Conservation (phyloP, 2,888 invertebrate species). For the Agonopterix alstromeriana region DNA sequence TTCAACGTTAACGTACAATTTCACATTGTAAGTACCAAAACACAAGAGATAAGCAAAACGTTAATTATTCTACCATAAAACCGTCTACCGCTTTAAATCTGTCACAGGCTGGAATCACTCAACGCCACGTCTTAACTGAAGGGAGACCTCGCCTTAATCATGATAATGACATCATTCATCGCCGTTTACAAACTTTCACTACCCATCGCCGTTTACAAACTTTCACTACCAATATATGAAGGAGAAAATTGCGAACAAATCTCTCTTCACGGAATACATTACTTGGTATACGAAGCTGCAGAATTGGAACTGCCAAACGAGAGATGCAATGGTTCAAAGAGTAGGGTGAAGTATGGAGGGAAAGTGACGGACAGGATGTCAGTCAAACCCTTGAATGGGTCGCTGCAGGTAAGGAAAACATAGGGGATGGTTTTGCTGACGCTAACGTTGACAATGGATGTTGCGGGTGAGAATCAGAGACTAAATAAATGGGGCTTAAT, state of each 20-base stretch:
- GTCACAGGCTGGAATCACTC: slow-evolving; percentile 48
- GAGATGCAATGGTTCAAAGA: slow-evolving; percentile 26
- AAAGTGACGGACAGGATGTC: slow-evolving; percentile 40
- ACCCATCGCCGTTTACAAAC: slow-evolving; percentile 48
- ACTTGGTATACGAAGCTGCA: slow-evolving; percentile 11
- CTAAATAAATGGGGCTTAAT: too few species aligned
- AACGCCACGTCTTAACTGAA: slow-evolving; percentile 57
- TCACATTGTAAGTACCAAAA: not conserved
- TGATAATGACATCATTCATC: slow-evolving; percentile 67
- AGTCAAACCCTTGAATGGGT: slow-evolving; percentile 50
- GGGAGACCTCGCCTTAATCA: slow-evolving; percentile 60
- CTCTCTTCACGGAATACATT: slow-evolving; percentile 18
- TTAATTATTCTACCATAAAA: slow-evolving; percentile 27
- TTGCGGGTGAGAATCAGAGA: too few species aligned
- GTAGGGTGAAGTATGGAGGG: slow-evolving; percentile 12
- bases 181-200: slow-evolving; percentile 40
- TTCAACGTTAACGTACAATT: not conserved
- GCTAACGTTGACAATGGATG: too few species aligned
- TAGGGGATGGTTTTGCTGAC: slow-evolving; percentile 21
- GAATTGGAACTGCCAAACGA: not conserved
- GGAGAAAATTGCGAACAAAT: slow-evolving; percentile 8
- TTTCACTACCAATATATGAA: slow-evolving; percentile 26
- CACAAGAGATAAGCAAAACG: slow-evolving; percentile 9
- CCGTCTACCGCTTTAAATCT: slow-evolving; percentile 34
- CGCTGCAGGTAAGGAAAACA: slow-evolving; percentile 44